phyloP scores from a whole-genome alignment of 2,888 invertebrate genomes.

The Bombylius major region DNA sequence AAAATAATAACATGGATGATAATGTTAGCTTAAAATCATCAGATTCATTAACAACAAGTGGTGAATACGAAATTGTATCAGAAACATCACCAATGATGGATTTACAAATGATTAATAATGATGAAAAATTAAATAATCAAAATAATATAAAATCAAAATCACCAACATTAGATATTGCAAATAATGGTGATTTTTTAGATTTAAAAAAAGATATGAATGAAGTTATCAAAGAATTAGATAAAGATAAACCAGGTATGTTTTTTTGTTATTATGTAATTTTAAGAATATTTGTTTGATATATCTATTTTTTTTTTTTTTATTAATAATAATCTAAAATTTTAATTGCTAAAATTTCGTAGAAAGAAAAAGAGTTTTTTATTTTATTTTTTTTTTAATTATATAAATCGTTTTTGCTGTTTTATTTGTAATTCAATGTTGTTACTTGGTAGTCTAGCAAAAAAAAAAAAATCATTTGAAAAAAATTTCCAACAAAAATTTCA shows the following conservation, averaged over 20 bases:
- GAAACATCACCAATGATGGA: slow-evolving; percentile 33
- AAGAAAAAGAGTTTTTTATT: too few relatives aligned
- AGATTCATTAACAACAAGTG: slow-evolving; percentile 54
- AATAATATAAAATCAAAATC: slow-evolving; percentile 25
- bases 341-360: too few relatives aligned
- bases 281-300: too few relatives aligned
- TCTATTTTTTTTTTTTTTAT: too few relatives aligned
- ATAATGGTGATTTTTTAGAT: slow-evolving; percentile 51
- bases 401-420: too few relatives aligned
- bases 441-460: too few relatives aligned
- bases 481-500: too few relatives aligned
- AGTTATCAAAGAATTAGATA: slow-evolving; percentile 36
- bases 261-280: too few relatives aligned
- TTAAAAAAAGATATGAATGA: slow-evolving; percentile 48
- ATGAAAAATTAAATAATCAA: slow-evolving; percentile 11
- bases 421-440: too few relatives aligned
- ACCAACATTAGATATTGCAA: slow-evolving; percentile 48
- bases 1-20: slow-evolving; percentile 42
- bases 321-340: too few relatives aligned
- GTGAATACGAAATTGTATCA: slow-evolving; percentile 56
- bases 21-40: slow-evolving; percentile 52
- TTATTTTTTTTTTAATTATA: too few relatives aligned
- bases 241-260: background rate
- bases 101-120: slow-evolving; percentile 5
- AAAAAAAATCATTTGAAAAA: too few relatives aligned